Conservation (phyloP, 1,140 invertebrate species). For the Phymorhynchus buccinoides region DNA sequence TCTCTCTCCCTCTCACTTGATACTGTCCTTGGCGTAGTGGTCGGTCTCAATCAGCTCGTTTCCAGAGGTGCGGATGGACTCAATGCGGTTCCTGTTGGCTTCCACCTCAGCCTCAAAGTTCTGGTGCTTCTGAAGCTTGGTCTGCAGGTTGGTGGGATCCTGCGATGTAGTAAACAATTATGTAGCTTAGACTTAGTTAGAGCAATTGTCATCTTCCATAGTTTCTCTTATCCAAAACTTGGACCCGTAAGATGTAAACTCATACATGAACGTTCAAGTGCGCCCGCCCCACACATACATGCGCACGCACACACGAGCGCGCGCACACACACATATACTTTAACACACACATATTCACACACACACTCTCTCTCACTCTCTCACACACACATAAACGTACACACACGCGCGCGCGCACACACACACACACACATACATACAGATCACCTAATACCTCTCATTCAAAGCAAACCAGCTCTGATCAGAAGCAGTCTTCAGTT, state of each 20-base stretch:
- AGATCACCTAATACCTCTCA: slow-evolving; percentile 34
- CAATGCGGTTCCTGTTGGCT: slow-evolving; percentile 83
- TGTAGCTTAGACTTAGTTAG: no score
- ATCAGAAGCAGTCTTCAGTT: slow-evolving; percentile 98
- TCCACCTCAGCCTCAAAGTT: slow-evolving; percentile 84
- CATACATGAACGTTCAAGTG: no score
- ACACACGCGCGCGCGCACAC: not conserved
- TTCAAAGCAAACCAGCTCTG: slow-evolving; percentile 88
- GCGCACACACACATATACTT: no score
- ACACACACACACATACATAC: not conserved
- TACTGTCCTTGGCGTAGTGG: slow-evolving; percentile 84
- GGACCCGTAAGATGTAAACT: no score
- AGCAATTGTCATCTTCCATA: no score
- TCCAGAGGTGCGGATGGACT: slow-evolving; percentile 89
- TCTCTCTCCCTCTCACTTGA: slow-evolving; percentile 74
- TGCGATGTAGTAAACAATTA: no score
- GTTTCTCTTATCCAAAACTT: no score
- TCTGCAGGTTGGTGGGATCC: slow-evolving; percentile 98
- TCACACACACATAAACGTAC: not conserved
- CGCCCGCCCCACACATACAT: no score
- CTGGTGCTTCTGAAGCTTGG: slow-evolving; percentile 98
- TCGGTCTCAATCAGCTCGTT: slow-evolving; percentile 86
- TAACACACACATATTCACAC: not conserved
- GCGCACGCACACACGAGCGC: no score
- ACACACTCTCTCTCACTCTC: not conserved